Percentiles rank a stretch among this genome's conserved stretches.
phyloP scores from a whole-genome alignment of 2,888 invertebrate species.

The Epirrita christyi region DNA sequence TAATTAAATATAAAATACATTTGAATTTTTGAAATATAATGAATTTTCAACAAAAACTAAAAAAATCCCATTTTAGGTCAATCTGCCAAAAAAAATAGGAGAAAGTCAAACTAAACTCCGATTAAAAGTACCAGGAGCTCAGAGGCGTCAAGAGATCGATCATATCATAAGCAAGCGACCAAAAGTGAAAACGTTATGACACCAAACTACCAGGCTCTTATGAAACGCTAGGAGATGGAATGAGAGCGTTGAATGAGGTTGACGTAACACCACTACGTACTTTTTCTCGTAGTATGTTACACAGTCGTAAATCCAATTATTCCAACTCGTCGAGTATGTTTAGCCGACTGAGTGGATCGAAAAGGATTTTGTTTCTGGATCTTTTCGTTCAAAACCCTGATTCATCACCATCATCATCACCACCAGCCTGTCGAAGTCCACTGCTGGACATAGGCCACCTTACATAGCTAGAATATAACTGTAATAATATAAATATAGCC shows the following conservation, averaged over 20 bases:
- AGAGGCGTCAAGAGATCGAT: conserved; percentile 13
- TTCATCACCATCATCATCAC: too few species aligned
- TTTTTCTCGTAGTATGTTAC: background rate
- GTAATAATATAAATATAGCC: too few species aligned
- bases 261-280: conserved; percentile 5
- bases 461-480: too few species aligned
- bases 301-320: background rate
- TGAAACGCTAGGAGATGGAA: conserved; percentile 26
- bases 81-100: background rate
- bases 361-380: too few species aligned
- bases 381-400: too few species aligned
- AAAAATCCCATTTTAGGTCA: background rate
- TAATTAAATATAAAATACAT: too few species aligned
- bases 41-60: too few species aligned
- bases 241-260: conserved; percentile 22
- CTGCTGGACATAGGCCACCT: too few species aligned
- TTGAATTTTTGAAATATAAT: too few species aligned
- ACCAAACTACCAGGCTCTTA: conserved; percentile 36
- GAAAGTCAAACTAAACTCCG: background rate
- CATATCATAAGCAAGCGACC: conserved; percentile 13
- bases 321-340: background rate
- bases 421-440: too few species aligned
- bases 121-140: conserved; percentile 27
- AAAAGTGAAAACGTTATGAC: conserved; percentile 35
- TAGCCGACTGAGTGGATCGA: background rate